Conservation (phyloP, 2,888 invertebrate species). For the Odontothrips loti region DNA sequence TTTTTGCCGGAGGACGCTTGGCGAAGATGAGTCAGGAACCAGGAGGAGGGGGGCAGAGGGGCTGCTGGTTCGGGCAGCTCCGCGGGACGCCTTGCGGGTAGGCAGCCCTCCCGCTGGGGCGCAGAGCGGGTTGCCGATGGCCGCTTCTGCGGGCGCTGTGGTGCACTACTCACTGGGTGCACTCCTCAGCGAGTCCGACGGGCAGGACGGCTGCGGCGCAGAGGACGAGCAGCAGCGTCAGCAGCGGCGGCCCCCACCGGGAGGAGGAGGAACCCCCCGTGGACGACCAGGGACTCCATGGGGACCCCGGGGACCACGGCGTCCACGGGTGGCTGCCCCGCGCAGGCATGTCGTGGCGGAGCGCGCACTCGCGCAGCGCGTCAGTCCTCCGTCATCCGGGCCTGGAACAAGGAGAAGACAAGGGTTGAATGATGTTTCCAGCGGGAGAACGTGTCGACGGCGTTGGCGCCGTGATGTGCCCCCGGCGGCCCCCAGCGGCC, state of each 20-base stretch:
- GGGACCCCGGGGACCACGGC: too few relatives aligned
- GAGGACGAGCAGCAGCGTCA: neutral
- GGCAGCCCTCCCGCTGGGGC: neutral
- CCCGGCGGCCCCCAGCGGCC: too few relatives aligned
- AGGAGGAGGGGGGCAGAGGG: neutral
- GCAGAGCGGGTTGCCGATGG: neutral
- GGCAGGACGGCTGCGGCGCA: neutral
- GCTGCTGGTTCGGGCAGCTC: neutral
- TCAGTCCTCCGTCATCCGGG: neutral
- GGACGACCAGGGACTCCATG: neutral
- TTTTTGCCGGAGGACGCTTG: too few relatives aligned
- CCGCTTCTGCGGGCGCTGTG: neutral
- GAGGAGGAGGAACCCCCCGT: too few relatives aligned
- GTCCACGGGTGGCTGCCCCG: neutral
- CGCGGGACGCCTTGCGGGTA: neutral
- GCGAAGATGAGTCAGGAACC: too few relatives aligned
- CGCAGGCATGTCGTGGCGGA: neutral
- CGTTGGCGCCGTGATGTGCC: too few relatives aligned
- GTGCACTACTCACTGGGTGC: conserved; percentile 8
- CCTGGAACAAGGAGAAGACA: neutral
- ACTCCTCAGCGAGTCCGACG: neutral
- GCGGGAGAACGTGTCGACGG: too few relatives aligned
- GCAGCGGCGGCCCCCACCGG: neutral
- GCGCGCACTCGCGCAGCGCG: neutral
- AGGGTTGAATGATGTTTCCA: too few relatives aligned